phyloP scores from a whole-genome alignment of 2,888 invertebrate species.

The Vannuccia rotundouncinata region DNA sequence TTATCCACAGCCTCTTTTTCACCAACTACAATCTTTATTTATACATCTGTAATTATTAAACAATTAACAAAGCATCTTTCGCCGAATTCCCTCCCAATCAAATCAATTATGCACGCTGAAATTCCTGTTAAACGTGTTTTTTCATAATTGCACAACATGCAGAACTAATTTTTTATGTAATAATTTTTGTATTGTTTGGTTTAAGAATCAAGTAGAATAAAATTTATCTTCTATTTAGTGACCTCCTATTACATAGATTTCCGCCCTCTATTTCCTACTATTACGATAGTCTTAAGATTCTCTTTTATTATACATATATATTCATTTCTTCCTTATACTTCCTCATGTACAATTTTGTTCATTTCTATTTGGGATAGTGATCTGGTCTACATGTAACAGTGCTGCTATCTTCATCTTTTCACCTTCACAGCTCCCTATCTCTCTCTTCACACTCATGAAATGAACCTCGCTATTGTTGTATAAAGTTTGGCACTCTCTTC shows the following conservation, averaged over 20 bases:
- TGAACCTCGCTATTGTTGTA: background rate
- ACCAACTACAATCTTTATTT: no score
- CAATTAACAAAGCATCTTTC: no score
- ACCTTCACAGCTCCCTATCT: background rate
- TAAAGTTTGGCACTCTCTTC: conserved; percentile 9
- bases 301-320: background rate
- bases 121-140: no score
- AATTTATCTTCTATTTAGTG: no score
- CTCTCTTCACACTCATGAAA: background rate
- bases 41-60: no score
- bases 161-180: no score
- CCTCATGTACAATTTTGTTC: conserved; percentile 4
- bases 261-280: background rate
- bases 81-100: no score
- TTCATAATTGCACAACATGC: no score
- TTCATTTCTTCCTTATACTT: background rate
- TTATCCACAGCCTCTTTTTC: no score
- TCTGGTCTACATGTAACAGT: background rate
- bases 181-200: no score
- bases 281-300: background rate
- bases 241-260: background rate
- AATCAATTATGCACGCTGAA: no score
- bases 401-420: background rate
- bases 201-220: no score
- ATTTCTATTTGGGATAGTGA: background rate